A percentile compares a stretch with the other conserved stretches of the same genome.
Evolutionary conservation across 2,888 invertebrate species (phyloP).

Genomic region (Agrotis exclamationis): DNA sequence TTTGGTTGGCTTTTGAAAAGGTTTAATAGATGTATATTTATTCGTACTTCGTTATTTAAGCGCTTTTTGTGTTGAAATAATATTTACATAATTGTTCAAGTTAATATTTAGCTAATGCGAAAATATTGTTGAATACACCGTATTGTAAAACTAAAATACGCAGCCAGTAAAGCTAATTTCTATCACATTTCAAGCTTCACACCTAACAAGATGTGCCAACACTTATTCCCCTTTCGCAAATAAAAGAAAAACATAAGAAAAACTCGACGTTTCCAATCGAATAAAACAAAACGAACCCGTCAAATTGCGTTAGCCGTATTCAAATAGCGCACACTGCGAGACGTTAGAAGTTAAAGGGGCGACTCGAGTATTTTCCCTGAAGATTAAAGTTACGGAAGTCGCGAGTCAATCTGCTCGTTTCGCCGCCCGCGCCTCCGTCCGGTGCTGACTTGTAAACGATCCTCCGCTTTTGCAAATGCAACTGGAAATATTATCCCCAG

Average conservation of each 20-base stretch:
- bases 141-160: too few species aligned
- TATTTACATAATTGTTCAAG: background rate
- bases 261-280: constrained; percentile 51
- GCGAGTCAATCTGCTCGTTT: constrained; percentile 76
- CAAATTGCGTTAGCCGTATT: constrained; percentile 61
- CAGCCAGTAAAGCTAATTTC: background rate
- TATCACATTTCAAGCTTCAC: constrained; percentile 8
- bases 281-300: constrained; percentile 60
- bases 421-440: constrained; percentile 65
- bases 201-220: constrained; percentile 29
- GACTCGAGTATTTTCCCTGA: constrained; percentile 71
- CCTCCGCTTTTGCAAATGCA: constrained; percentile 64
- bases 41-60: constrained; percentile 22
- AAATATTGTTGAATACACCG: background rate
- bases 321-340: constrained; percentile 58
- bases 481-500: constrained; percentile 68
- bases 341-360: constrained; percentile 63
- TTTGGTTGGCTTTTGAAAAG: constrained; percentile 48
- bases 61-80: background rate
- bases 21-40: constrained; percentile 36
- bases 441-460: constrained; percentile 69
- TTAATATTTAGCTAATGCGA: background rate
- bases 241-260: constrained; percentile 55
- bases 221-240: constrained; percentile 42
- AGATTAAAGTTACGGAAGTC: constrained; percentile 69